phyloP scores from a whole-genome alignment of 2,888 invertebrate species.

The Drosophila paranaensis region DNA sequence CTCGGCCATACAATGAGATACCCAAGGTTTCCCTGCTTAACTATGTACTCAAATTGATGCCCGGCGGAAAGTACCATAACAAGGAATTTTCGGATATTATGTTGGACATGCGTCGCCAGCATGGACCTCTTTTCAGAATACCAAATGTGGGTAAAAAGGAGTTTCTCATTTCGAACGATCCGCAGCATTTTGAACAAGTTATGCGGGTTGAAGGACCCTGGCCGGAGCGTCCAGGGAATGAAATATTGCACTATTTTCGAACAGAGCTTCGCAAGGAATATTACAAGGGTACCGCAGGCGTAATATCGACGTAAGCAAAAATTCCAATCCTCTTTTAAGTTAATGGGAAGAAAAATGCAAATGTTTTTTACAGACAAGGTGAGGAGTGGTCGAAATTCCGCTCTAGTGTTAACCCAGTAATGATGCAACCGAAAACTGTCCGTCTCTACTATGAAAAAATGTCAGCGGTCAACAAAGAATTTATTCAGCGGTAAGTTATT shows the following conservation, averaged over 20 bases:
- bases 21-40: conserved; percentile 55
- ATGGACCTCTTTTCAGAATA: conserved; percentile 84
- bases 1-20: conserved; percentile 64
- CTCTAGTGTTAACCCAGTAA: conserved; percentile 87
- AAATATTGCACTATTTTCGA: conserved; percentile 84
- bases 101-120: conserved; percentile 46
- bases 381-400: conserved; percentile 88
- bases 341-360: not conserved
- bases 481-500: conserved; percentile 59
- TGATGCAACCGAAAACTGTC: conserved; percentile 87
- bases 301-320: conserved; percentile 64
- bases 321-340: not conserved
- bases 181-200: conserved; percentile 85
- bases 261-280: conserved; percentile 58
- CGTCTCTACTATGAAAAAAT: conserved; percentile 85
- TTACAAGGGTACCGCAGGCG: conserved; percentile 65
- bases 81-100: conserved; percentile 53
- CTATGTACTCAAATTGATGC: conserved; percentile 47
- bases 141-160: conserved; percentile 76
- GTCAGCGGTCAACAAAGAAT: conserved; percentile 84
- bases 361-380: conserved; percentile 44
- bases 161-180: conserved; percentile 85
- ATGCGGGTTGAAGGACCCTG: conserved; percentile 85
- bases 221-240: conserved; percentile 84
- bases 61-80: conserved; percentile 71